Evolutionary conservation across 2,888 invertebrate genomes (phyloP), one percentile per base, ranked within the genome.

Genomic region (Zygaena filipendulae): DNA sequence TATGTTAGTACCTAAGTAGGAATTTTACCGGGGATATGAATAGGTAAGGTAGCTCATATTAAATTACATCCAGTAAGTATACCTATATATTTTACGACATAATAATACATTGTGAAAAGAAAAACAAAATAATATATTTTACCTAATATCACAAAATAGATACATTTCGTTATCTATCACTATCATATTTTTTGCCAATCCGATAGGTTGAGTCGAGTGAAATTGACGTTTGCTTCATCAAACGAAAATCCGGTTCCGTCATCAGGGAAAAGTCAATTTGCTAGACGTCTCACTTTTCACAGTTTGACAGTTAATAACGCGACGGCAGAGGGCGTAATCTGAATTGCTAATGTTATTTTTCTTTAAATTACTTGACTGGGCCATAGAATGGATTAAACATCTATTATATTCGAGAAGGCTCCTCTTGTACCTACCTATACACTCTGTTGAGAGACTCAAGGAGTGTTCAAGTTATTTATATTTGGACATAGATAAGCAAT

Each of bases 341-440:
- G 72, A 74, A 69, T 75, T 74, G 72, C 75, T 72, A 75, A 75
- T 75, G 71, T 71, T 75, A 74, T 75, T 74, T 75, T 74, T 75
- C 69, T 74, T 69, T 66, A 72, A 72, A 74, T 74, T 70, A 72
- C 74, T 67, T 62, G 48, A 56, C 52, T 50, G 53, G 45, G 57
- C 46, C 49, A 43, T 43, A 57, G 63, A 71, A 43, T 43, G 58
- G 63, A 71, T 70, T 70, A 71, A 63, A 51, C 47, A 53, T 54
- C 64, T 60, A 66, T 72, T 64, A 70, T 68, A 68, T 64, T 62
- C 61, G 57, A 55, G 16, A 16, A 6, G 16, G 7, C 16, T 6
- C 5, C 16, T 7, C 7, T 6, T 16, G 5, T 4, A 16, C 16
- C 5, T 7, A 4, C 16, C 16, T 4, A 4, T 4, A 6, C 5